Evolutionary conservation across 2,113 vertebrate genomes (phyloP).

Genomic region (Nothocercus nigrocapillus): DNA sequence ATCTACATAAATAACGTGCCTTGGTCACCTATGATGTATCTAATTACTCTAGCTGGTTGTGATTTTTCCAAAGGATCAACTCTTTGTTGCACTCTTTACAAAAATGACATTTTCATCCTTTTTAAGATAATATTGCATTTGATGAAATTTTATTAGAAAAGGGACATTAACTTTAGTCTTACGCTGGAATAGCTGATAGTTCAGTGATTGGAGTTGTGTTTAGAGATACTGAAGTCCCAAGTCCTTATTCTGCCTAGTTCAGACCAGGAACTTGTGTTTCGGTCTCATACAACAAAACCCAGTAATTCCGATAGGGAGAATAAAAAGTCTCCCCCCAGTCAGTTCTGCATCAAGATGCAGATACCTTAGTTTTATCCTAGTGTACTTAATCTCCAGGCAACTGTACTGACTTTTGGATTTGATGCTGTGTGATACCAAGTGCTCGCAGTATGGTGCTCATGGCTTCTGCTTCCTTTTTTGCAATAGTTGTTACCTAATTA

Average conservation of each 20-base stretch:
- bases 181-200: neutral
- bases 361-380: neutral
- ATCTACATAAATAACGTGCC: neutral
- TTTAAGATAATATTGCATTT: neutral
- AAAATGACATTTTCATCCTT: neutral
- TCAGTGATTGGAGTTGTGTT: neutral
- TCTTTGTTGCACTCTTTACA: neutral
- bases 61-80: neutral
- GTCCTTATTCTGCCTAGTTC: neutral
- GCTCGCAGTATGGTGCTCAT: neutral
- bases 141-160: neutral
- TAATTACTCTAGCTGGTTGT: neutral
- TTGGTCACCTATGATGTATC: neutral
- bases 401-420: neutral
- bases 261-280: neutral
- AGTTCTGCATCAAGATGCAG: neutral
- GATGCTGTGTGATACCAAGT: neutral
- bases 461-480: neutral
- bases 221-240: neutral
- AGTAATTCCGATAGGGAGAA: neutral
- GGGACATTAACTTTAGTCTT: neutral
- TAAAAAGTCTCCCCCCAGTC: neutral
- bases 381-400: slow-evolving; percentile 19
- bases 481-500: neutral
- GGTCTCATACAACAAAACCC: neutral